phyloP scores from a whole-genome alignment of 1,140 invertebrate species.

The Aphelinus certus region DNA sequence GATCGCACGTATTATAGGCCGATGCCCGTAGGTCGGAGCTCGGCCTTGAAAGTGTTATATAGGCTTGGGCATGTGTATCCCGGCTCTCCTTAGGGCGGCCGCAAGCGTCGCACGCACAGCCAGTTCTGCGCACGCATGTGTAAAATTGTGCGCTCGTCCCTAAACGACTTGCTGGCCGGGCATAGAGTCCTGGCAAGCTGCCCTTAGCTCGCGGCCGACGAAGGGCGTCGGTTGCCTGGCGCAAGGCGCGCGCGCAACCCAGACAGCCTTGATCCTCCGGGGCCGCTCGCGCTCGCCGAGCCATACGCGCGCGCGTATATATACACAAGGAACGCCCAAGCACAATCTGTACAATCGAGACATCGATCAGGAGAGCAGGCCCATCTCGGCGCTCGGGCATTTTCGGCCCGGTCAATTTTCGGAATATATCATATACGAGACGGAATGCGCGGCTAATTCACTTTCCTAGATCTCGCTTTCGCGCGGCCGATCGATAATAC shows the following conservation, averaged over 20 bases:
- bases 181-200: slow-evolving; percentile 34
- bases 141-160: slow-evolving; percentile 24
- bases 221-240: slow-evolving; percentile 30
- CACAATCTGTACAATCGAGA: background rate
- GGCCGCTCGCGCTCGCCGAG: background rate
- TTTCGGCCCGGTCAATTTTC: background rate
- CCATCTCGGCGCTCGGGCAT: background rate
- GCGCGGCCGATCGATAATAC: too few species aligned
- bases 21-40: too few species aligned
- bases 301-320: background rate
- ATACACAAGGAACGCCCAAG: background rate
- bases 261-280: too few species aligned
- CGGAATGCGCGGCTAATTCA: too few species aligned
- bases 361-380: slow-evolving; percentile 29
- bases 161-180: slow-evolving; percentile 32
- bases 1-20: too few species aligned
- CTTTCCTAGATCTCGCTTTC: too few species aligned
- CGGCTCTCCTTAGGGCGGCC: slow-evolving; percentile 19
- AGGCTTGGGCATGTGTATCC: too few species aligned
- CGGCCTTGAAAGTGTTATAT: too few species aligned
- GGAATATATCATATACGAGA: too few species aligned
- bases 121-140: slow-evolving; percentile 32
- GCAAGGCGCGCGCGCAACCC: background rate
- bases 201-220: slow-evolving; percentile 31
- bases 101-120: background rate